Percentiles rank a stretch among this genome's conserved stretches.
Conservation (phyloP, 2,113 vertebrate genomes). For the Coracopsis vasa region DNA sequence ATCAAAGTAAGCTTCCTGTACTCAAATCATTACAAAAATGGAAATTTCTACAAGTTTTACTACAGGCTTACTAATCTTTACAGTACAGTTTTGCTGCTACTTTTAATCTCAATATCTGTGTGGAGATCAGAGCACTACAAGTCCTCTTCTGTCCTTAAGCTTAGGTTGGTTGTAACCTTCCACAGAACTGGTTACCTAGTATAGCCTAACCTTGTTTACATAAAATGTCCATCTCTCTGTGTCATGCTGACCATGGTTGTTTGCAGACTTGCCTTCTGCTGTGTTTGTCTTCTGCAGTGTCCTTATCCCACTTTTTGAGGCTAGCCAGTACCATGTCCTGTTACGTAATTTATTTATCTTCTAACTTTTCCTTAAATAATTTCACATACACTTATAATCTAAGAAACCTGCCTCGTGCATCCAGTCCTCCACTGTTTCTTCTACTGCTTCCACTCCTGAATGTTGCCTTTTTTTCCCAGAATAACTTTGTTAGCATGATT, state of each 20-base stretch:
- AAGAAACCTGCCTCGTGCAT: neutral
- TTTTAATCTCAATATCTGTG: neutral
- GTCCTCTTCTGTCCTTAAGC: neutral
- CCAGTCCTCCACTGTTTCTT: neutral
- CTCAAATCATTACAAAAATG: neutral
- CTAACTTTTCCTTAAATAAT: neutral
- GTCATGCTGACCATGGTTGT: constrained; percentile 25
- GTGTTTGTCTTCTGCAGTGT: neutral
- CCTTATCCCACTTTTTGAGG: neutral
- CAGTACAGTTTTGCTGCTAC: neutral
- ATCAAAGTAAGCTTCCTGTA: neutral
- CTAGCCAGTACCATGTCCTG: neutral
- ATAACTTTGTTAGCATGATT: neutral
- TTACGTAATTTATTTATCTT: neutral
- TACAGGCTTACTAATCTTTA: neutral
- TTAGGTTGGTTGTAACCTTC: neutral
- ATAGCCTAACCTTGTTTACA: neutral
- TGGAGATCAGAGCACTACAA: neutral
- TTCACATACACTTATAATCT: neutral
- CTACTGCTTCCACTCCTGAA: neutral
- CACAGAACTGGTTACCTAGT: neutral
- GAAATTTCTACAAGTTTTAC: neutral
- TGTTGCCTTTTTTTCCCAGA: neutral
- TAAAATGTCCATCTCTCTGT: neutral
- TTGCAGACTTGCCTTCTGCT: neutral